Evolutionary conservation across 2,113 vertebrate species (phyloP), one percentile per base, ranked within the genome.

Genomic region (Amia ocellicauda): DNA sequence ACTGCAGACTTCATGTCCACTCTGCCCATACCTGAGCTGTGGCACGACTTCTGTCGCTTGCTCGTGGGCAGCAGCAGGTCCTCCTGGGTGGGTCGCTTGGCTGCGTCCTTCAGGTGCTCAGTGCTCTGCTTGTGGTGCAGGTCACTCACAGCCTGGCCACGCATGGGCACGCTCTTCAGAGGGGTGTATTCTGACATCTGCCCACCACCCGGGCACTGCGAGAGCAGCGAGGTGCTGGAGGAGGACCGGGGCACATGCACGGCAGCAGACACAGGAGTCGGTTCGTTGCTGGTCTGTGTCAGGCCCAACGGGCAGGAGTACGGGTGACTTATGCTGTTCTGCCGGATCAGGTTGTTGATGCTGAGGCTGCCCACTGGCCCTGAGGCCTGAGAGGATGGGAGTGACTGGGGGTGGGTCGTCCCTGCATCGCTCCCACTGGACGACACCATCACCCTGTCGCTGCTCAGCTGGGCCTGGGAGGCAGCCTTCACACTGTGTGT

Each of bases 41-140:
- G 88, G 68, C 94, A 97, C 9, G 88, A 89, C 70, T 99, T 99
- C 22, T 93, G 90, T 23, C 96, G 90, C 76, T 99, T 94, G n/a
- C 87, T 92, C 0, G 92, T 85, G 16, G 93, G 90, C 19, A 96
- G 80, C 70, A 95, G 80, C 3, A 88, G 88, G 41, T 97, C 95
- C 4, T 97, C 96, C 57, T 91, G 94, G 41, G 93, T 91, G 0
- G 89, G 82, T n/a, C 95, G 83, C 69, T 99, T 98, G 40, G 91
- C 80, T 7, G 94, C 86, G 36, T 95, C 93, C 74, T 99, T 99
- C 3, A 88, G 91, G 63, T 88, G 90, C 56, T 91, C 89, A 0
- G 83, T 90, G 66, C 41, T 91, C 78, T 59, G 86, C 73, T 92
- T 92, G 61, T 89, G 69, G 64, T 82, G 85, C 0, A 92, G 73